Base-by-base conservation (phyloP, 2,113 vertebrate genomes). In the Arothron firmamentum region DNA sequence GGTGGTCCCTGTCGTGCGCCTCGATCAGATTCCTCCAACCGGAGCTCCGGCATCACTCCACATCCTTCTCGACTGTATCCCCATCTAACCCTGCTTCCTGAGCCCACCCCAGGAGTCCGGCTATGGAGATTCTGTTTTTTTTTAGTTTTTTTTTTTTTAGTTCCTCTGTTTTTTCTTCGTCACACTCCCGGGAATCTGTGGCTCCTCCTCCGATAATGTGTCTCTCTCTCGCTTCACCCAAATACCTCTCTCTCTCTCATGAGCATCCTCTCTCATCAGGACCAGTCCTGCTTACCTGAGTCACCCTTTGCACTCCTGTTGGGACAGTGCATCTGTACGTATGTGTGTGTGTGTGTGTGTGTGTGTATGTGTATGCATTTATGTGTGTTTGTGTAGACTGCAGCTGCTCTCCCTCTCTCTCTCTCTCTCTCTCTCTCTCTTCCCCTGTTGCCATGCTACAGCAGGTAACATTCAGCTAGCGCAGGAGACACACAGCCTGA, bases 401-500 rank as follows among this genome's bases (percentile, higher is more conserved):
- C 62, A 80, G 85, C 75, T 79, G 83, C 58, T 70, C 61, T 65
- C 66, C 41, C 72, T 50, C 67, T 18, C n/a, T 18, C 46, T 8
- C 45, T 17, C 46, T 48, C 46, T 18, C 8, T 25, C 70, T 58
- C 70, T 65, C 72, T 51, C 75, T 67, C 61, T 65, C 62, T 67
- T 65, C 60, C 75, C 75, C 84, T 85, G 86, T 87, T 89, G 84
- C 84, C 78, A 80, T 86, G 88, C 85, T 73, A 64, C 77, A 86
- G 82, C 74, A 81, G 81, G 79, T 82, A 89, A 88, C 80, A 77
- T 82, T 81, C 76, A 16, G 76, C 84, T 80, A 87, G 88, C 81
- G 82, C 87, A 88, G 83, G 80, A 89, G 80, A 87, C 81, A 84
- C 81, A 85, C 86, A 74, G 84, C 56, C 80, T 87, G 87, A 90